Percentiles rank a stretch among this genome's conserved stretches.
Evolutionary conservation across 2,797 vertebrate genomes (phyloP).

Genomic region (Steatocranus sp.): DNA sequence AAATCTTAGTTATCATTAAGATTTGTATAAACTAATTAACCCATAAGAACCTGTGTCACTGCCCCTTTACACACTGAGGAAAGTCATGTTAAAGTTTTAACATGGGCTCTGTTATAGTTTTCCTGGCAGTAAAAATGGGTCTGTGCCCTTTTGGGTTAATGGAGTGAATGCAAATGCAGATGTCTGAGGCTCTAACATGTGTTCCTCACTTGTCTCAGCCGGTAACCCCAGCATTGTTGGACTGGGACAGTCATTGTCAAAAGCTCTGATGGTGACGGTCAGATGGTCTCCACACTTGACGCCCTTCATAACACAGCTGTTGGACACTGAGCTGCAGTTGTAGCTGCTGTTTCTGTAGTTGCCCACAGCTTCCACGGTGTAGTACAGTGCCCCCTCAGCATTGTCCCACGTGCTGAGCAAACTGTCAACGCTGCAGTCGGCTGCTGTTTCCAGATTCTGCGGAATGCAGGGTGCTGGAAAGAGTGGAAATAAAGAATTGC

Average conservation of each 20-base stretch:
- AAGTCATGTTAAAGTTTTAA: neutral
- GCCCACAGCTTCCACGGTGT: slow-evolving; percentile 68
- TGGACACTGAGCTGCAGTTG: slow-evolving; percentile 68
- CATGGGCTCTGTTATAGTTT: neutral
- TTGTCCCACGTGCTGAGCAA: slow-evolving; percentile 73
- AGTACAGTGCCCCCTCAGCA: slow-evolving; percentile 65
- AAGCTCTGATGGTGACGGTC: slow-evolving; percentile 67
- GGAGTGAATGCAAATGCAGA: neutral
- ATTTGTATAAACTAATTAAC: neutral
- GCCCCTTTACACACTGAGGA: neutral
- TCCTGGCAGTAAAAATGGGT: neutral
- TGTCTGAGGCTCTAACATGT: neutral
- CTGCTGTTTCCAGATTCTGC: slow-evolving; percentile 55
- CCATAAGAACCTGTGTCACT: neutral
- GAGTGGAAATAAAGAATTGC: neutral
- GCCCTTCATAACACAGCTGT: slow-evolving; percentile 68
- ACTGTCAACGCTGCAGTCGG: slow-evolving; percentile 50
- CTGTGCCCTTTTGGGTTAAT: neutral
- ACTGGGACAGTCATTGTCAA: slow-evolving; percentile 71
- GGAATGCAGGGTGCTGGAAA: slow-evolving; percentile 77
- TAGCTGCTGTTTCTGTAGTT: slow-evolving; percentile 55
- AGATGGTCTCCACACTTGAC: slow-evolving; percentile 74
- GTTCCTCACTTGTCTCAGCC: slow-evolving; percentile 69
- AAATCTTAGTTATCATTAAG: neutral
- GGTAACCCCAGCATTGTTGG: slow-evolving; percentile 43